phyloP scores from a whole-genome alignment of 1,140 invertebrate species.

The Drosophila carrolli region DNA sequence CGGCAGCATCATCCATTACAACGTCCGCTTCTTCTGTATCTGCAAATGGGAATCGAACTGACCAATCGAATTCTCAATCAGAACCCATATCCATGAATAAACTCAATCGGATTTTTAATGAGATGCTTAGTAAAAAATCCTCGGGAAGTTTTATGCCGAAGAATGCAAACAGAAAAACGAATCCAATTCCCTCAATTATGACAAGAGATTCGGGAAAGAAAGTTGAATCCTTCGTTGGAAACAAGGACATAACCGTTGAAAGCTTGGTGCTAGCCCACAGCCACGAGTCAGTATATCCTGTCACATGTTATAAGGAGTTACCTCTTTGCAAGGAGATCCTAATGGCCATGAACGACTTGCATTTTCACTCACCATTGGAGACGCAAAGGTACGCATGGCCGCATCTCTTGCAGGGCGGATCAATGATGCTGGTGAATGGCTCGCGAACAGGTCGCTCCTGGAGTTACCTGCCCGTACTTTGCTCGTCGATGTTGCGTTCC shows the following conservation, averaged over 20 bases:
- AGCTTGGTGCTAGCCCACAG: constrained; percentile 43
- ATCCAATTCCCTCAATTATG: too few species aligned
- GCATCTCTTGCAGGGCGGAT: constrained; percentile 38
- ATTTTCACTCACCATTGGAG: background rate
- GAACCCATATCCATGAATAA: background rate
- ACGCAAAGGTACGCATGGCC: constrained; percentile 56
- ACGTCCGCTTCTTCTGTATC: too few species aligned
- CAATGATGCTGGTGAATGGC: constrained; percentile 33
- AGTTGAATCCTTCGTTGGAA: too few species aligned
- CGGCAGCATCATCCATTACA: too few species aligned
- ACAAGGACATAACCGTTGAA: background rate
- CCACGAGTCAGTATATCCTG: background rate
- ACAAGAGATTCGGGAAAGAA: background rate
- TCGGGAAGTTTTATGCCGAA: too few species aligned
- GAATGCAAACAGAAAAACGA: background rate
- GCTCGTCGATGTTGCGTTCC: constrained; percentile 26
- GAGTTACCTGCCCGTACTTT: constrained; percentile 54
- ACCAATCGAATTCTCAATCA: background rate
- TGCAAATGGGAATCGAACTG: background rate
- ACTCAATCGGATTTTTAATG: constrained; percentile 14
- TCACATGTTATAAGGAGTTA: background rate
- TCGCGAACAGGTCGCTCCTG: constrained; percentile 37
- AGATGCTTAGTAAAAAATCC: background rate
- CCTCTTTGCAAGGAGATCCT: constrained; percentile 8
- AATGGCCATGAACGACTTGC: constrained; percentile 2